A percentile compares a stretch with the other conserved stretches of the same genome.
Evolutionary conservation across 37 sponge, comb jelly and placozoan genomes (phyloP).

Genomic region (Oopsacas minuta): DNA sequence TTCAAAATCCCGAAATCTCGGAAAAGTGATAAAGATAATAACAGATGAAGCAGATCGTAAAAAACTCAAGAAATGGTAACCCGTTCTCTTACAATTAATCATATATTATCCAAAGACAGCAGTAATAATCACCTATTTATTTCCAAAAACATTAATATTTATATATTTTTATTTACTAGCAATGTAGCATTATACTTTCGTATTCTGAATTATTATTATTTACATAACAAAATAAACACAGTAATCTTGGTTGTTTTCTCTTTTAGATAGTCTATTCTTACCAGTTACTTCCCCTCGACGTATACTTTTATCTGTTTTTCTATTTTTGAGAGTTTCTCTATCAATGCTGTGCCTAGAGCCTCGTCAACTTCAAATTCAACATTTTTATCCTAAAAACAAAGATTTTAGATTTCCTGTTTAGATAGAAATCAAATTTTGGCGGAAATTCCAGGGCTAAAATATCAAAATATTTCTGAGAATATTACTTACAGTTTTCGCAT

Average conservation of each 20-base stretch:
- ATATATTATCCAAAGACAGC: not conserved
- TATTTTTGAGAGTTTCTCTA: not conserved
- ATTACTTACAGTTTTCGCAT: not conserved
- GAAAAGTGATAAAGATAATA: conserved; percentile 11
- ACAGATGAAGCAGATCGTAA: not conserved
- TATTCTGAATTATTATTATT: not conserved
- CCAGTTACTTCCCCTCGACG: not conserved
- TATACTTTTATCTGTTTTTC: not conserved
- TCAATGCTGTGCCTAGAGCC: not conserved
- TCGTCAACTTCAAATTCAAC: conserved; percentile 8
- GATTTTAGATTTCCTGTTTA: too few species aligned
- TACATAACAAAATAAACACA: conserved; percentile 7
- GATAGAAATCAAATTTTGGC: too few species aligned
- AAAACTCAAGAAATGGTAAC: conserved; percentile 15
- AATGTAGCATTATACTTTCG: too few species aligned
- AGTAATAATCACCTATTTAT: not conserved
- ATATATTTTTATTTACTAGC: not conserved
- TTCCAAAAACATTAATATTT: not conserved
- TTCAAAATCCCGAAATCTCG: conserved; percentile 7
- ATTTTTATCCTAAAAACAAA: not conserved
- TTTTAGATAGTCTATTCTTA: not conserved
- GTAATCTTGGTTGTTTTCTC: not conserved
- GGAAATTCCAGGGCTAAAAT: not conserved
- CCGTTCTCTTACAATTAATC: not conserved
- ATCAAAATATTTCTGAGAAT: not conserved